A percentile compares a stretch with the other conserved stretches of the same genome.
These are phyloP conservation scores for Drosophila birchii DNA, from an alignment of 2,888 invertebrate species.

Conservation along the genomic window DNA sequence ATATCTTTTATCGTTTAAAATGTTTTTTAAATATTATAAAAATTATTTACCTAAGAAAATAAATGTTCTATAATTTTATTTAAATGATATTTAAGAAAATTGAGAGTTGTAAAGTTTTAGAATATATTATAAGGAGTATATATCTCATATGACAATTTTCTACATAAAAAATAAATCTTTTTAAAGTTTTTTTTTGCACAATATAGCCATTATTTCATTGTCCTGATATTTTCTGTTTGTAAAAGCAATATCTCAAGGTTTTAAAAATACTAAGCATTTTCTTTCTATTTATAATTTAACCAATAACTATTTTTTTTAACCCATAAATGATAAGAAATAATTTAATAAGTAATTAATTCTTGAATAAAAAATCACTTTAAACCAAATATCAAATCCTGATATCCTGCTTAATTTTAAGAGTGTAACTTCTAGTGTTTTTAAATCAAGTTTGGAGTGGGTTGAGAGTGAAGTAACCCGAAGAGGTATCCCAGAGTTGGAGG, in stretches of 20 bases:
- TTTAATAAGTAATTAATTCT: neutral
- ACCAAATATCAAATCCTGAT: neutral
- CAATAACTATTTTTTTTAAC: neutral
- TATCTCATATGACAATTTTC: too few relatives aligned
- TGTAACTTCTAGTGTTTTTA: constrained; percentile 5
- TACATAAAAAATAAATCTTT: too few relatives aligned
- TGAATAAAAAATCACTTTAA: neutral
- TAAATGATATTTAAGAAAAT: neutral
- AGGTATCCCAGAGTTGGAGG: constrained; percentile 17
- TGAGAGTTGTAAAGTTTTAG: neutral
- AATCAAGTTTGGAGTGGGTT: constrained; percentile 40
- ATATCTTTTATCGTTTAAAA: neutral
- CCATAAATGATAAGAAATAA: neutral
- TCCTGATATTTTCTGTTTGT: neutral
- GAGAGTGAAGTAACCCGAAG: constrained; percentile 34
- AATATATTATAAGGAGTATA: neutral
- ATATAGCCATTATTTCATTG: too few relatives aligned
- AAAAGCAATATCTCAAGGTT: neutral
- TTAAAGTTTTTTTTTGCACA: too few relatives aligned
- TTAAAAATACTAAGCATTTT: neutral
- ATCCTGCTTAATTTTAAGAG: neutral
- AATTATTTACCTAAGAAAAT: neutral
- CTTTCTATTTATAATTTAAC: neutral
- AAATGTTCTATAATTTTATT: neutral
- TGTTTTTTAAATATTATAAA: neutral